phyloP scores from a whole-genome alignment of 2,797 vertebrate species.

The Chloroceryle amazona region DNA sequence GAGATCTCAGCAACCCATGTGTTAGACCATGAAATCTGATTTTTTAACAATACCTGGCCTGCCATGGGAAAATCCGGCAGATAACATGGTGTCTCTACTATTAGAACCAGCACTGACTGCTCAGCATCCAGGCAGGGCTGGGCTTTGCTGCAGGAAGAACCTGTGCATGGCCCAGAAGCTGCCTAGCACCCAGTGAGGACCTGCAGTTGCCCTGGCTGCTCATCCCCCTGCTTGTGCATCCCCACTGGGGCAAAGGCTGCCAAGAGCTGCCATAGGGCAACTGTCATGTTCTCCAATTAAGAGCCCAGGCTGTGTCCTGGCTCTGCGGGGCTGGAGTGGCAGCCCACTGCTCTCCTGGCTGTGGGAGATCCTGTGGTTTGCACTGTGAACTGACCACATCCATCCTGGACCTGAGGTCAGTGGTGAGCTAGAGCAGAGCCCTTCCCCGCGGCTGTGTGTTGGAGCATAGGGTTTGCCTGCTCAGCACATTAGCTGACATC shows the following conservation, averaged over 20 bases:
- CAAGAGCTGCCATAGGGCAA: not conserved
- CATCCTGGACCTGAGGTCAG: not conserved
- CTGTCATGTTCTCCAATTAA: not conserved
- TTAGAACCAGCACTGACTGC: not conserved
- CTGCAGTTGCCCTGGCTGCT: not conserved
- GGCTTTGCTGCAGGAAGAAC: not conserved
- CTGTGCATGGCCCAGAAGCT: not conserved
- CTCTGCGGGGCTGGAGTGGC: not conserved
- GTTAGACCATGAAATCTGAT: not conserved
- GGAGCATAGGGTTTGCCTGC: not conserved
- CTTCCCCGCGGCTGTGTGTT: rapidly evolving
- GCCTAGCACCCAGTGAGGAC: not conserved
- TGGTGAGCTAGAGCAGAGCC: rapidly evolving
- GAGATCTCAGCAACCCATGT: not conserved
- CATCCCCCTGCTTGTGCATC: not conserved
- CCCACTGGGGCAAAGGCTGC: not conserved
- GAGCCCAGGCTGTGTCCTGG: not conserved
- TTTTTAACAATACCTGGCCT: not conserved
- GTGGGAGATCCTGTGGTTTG: not conserved
- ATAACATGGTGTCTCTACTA: rapidly evolving
- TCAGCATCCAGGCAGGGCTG: not conserved
- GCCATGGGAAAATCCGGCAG: not conserved
- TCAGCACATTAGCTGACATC: not conserved
- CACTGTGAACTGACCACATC: not conserved
- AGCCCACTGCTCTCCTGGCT: not conserved